phyloP scores from a whole-genome alignment of 2,113 vertebrate genomes.

The Leptobrachium leishanense region DNA sequence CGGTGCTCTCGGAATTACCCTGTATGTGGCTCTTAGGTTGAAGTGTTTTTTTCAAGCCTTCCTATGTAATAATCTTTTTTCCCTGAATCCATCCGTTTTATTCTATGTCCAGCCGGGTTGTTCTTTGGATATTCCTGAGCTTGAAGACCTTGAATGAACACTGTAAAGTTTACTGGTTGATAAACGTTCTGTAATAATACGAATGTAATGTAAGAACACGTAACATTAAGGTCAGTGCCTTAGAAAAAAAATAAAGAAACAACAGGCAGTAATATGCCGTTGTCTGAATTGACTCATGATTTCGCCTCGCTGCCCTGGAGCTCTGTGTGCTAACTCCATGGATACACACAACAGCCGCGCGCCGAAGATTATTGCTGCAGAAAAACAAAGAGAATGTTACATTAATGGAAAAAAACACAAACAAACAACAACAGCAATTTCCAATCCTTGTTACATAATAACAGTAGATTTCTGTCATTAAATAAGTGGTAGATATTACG shows the following conservation, averaged over 20 bases:
- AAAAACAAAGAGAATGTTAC: neutral
- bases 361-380: neutral
- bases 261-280: neutral
- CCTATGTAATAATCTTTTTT: too few species aligned
- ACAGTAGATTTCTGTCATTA: too few species aligned
- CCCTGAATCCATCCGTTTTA: too few species aligned
- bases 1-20: too few species aligned
- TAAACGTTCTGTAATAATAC: neutral
- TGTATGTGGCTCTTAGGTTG: too few species aligned
- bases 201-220: neutral
- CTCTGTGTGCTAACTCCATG: conserved; percentile 17
- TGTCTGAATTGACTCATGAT: conserved; percentile 7
- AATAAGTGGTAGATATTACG: too few species aligned
- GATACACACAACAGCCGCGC: neutral
- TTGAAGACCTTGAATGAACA: too few species aligned
- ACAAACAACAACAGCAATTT: neutral
- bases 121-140: too few species aligned
- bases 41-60: too few species aligned
- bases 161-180: neutral
- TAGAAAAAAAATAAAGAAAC: neutral
- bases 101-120: too few species aligned
- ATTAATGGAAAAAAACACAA: neutral
- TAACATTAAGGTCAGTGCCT: neutral
- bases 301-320: neutral
- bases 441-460: too few species aligned